Conservation (phyloP, 2,797 vertebrate species). For the Euphonia xanthogaster region DNA sequence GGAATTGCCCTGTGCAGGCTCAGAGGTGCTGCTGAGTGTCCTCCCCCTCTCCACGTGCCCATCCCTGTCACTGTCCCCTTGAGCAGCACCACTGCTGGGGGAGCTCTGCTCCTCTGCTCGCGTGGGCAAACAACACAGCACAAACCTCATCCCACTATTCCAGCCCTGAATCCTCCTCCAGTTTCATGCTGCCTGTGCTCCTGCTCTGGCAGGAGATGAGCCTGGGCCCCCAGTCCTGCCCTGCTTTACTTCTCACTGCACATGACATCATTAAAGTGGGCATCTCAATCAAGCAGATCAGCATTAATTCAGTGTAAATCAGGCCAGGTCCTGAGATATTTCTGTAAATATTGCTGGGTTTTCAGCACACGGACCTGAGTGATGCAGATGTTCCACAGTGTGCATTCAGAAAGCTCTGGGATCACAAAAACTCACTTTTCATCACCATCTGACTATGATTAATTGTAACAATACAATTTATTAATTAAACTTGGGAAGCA, state of each 20-base stretch:
- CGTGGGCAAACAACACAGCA: not conserved
- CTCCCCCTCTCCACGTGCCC: not conserved
- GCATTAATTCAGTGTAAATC: not conserved
- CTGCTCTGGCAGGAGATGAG: not conserved
- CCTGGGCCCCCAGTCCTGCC: not conserved
- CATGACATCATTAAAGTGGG: not conserved
- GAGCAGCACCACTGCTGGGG: not conserved
- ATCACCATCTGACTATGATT: constrained; percentile 29
- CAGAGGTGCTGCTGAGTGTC: not conserved
- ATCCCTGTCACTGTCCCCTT: not conserved
- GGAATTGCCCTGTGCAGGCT: not conserved
- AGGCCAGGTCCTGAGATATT: not conserved
- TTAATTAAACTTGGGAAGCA: constrained; percentile 43
- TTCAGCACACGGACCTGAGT: not conserved
- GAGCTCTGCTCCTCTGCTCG: not conserved
- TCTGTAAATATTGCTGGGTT: not conserved
- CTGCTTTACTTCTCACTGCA: not conserved
- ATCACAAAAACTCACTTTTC: not conserved
- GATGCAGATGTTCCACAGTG: not conserved
- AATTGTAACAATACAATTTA: constrained; percentile 53
- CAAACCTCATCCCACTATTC: not conserved
- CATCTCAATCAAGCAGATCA: not conserved
- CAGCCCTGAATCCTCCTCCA: not conserved
- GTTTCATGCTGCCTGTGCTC: not conserved
- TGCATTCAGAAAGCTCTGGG: not conserved